Base-by-base conservation (phyloP, 2,888 invertebrate species). In the Aelia acuminata region DNA sequence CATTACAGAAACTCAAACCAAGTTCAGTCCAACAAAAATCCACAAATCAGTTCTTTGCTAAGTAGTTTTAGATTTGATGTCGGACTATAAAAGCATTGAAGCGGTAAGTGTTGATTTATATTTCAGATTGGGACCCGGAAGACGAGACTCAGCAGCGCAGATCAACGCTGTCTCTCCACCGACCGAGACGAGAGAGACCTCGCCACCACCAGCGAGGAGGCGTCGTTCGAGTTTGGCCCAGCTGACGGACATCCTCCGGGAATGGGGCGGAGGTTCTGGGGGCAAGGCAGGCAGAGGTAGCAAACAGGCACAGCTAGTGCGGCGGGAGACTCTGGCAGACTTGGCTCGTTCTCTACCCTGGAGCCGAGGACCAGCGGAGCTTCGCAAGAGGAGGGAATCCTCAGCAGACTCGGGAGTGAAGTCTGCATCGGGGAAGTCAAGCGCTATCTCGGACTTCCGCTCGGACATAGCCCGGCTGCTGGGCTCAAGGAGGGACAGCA, bases 71-170 rank as follows among this genome's bases (percentile, higher is more conserved):
- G 7, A 49, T 50, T 85, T 85, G 50, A 26, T 50, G 85, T 85
- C 35, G 43, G 48, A 35, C 48, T 87, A 84, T 87, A 87, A 87
- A 84, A 80, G 75, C 80, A 87, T 87, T 87, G 84, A 87, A 87
- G 87, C 87, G 87, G 87, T 87, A 87, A 87, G 87, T 87, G 80
- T 87, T 87, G 87, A 87, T 84, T 85, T 84, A 47, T 26, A 50
- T 88, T 89, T 86, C 86, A 90, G 90, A 89, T 94, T 97, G 89
- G 97, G 97, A 85, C 92, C 93, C 90, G 97, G 95, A 90, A 94
- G 97, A 89, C 94, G 97, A 90, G 97, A 98, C 92, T 97, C 97
- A 0, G 96, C 97, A n/a, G 97, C 97, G 1, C 98, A 98, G 93
- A 97, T 98, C 91, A 95, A 96, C 91, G 94, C 95, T 92, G 94